These are phyloP conservation scores for Pteronotus mesoamericanus DNA, from an alignment of 2,797 vertebrate species.

Conservation along the genomic window DNA sequence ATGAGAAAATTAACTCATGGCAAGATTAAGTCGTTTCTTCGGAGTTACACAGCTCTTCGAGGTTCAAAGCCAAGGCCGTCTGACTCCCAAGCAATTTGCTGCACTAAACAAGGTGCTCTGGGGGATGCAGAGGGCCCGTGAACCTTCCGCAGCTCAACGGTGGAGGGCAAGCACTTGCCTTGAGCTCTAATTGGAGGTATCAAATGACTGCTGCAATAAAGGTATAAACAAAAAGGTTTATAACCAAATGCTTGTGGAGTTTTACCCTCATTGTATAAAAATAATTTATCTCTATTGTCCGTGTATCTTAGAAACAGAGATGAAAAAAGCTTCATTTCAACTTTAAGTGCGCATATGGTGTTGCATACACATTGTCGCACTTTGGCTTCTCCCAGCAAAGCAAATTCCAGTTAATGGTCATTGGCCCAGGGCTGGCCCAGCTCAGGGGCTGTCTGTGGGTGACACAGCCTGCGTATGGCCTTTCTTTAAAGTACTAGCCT, in stretches of 20 bases:
- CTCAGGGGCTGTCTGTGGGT: background rate
- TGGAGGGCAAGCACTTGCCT: background rate
- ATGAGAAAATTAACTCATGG: background rate
- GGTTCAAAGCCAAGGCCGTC: background rate
- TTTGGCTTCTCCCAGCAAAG: background rate
- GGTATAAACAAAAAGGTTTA: background rate
- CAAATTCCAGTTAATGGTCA: background rate
- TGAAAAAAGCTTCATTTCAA: background rate
- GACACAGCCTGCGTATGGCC: background rate
- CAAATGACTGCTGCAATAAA: background rate
- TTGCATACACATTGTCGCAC: background rate
- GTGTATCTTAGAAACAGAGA: background rate
- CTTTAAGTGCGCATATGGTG: background rate
- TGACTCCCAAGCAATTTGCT: background rate
- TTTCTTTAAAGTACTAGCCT: background rate
- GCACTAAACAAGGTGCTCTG: background rate
- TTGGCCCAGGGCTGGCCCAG: background rate
- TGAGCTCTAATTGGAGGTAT: background rate
- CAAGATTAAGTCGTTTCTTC: background rate
- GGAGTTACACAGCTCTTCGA: background rate
- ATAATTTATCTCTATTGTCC: background rate
- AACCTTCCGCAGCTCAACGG: background rate
- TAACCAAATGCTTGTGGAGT: background rate
- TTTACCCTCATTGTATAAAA: background rate
- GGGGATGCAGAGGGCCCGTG: background rate